phyloP scores from a whole-genome alignment of 2,888 invertebrate species.

The Megastigmus dorsalis region DNA sequence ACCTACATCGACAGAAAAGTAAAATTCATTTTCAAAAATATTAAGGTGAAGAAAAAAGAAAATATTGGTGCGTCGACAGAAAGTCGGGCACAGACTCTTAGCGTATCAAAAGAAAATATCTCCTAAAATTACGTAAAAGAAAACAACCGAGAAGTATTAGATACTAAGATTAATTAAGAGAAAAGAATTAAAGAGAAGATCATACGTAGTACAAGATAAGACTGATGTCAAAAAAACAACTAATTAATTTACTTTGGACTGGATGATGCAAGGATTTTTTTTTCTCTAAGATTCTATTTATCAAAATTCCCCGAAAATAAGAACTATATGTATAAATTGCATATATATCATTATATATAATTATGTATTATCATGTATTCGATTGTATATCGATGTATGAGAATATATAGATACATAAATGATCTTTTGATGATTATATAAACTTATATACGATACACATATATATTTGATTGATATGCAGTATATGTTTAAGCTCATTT shows the following conservation, averaged over 20 bases:
- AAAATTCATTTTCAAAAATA: conserved; percentile 9
- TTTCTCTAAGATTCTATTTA: neutral
- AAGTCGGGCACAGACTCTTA: neutral
- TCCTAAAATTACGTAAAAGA: conserved; percentile 14
- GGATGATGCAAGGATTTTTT: conserved; percentile 6
- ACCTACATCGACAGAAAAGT: neutral
- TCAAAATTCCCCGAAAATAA: neutral
- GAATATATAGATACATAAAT: neutral
- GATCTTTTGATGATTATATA: neutral
- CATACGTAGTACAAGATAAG: conserved; percentile 62
- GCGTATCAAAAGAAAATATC: conserved; percentile 44
- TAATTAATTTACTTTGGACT: conserved; percentile 7
- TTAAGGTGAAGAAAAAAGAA: neutral
- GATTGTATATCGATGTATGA: neutral
- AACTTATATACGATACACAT: too few species aligned
- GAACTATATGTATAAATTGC: neutral
- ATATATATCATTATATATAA: neutral
- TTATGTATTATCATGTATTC: neutral
- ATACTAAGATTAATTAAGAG: conserved; percentile 30
- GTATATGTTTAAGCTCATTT: neutral
- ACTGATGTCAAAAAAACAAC: conserved; percentile 59
- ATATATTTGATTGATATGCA: conserved; percentile 8
- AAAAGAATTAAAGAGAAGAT: conserved; percentile 6
- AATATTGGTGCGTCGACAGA: neutral
- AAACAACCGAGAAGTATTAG: conserved; percentile 31